phyloP scores from a whole-genome alignment of 2,113 vertebrate species.

The Panthera leo region DNA sequence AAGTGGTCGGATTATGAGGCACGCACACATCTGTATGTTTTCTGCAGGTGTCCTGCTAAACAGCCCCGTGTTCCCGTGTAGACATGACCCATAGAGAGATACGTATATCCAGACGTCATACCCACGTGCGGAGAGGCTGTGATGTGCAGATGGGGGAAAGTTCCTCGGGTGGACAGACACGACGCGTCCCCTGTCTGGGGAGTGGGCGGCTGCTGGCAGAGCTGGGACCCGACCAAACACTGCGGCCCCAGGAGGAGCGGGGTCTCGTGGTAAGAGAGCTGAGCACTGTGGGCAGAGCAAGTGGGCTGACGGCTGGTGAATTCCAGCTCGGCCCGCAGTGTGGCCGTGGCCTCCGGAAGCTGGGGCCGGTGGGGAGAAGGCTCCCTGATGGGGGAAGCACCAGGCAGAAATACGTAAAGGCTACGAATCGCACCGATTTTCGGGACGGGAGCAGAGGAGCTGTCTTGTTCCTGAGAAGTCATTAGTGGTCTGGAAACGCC shows the following conservation, averaged over 20 bases:
- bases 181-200: accelerated
- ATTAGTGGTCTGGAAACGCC: too few species aligned
- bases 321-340: accelerated
- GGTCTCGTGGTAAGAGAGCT: accelerated
- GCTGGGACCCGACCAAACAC: accelerated
- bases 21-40: neutral
- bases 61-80: accelerated
- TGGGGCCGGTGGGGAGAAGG: accelerated
- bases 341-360: accelerated
- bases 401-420: too few species aligned
- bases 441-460: accelerated
- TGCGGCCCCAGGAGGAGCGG: accelerated
- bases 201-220: accelerated
- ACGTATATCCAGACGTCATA: accelerated
- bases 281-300: accelerated
- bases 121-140: accelerated
- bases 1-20: neutral
- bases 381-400: neutral
- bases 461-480: neutral
- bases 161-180: accelerated
- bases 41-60: neutral
- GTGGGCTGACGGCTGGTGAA: accelerated
- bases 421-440: accelerated
- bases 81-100: accelerated
- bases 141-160: accelerated